Base-by-base conservation (phyloP, 2,113 vertebrate species). In the Gavia stellata region DNA sequence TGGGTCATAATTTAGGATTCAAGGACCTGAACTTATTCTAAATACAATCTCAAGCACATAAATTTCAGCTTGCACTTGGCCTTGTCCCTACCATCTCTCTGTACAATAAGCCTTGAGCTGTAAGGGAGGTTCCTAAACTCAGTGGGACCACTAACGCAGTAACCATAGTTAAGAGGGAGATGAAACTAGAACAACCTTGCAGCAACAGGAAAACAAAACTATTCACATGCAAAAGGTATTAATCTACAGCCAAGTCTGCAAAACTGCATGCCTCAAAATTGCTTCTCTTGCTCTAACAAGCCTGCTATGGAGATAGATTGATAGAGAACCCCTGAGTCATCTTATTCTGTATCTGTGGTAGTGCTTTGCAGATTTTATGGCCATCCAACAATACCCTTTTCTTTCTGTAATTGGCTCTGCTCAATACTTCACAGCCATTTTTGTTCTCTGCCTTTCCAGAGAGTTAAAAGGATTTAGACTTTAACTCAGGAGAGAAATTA, bases 401-500 rank as follows among this genome's bases (percentile, higher is more conserved):
- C 73, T 78, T 81, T 72, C 66, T 68, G 40, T 93, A 92, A 90
- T 56, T 91, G 86, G 38, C 47, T 92, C 59, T 83, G 52, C 77
- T 95, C 44, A 77, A 26, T 90, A 49, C 44, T 95, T 90, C 70
- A 78, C 61, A 91, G 45, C 15, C 58, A 49, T 83, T 87, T 92
- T 62, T 86, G 75, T 74, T 82, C 45, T 66, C 47, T 67, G 31
- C 79, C 88, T 65, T 81, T 91, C 70, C 3, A 3, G 82, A 95
- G 78, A 82, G 40, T 81, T 88, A 75, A 97, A 95, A 92, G 66
- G 90, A 91, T 93, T 92, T 94, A 94, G 68, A 93, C 61, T 83
- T 95, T 44, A 81, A 92, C 81, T 70, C 79, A 50, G 50, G 62
- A 92, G 78, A 96, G 86, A 97, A 95, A 97, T 94, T 94, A 95